Conservation (phyloP, 1,140 invertebrate species). For the Lepeophtheirus salmonis region DNA sequence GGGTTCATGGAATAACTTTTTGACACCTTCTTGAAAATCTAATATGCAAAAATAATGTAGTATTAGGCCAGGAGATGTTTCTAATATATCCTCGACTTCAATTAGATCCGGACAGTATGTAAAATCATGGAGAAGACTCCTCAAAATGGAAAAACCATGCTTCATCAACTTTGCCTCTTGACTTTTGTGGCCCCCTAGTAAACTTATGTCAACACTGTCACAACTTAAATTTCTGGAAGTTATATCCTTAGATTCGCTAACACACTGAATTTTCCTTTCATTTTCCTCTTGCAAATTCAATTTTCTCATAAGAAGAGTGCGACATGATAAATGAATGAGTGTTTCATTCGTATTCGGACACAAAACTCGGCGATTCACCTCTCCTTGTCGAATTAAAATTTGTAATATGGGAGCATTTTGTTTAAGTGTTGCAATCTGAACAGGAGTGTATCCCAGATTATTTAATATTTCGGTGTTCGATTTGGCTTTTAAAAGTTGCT, state of each 20-base stretch:
- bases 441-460: conserved; percentile 3
- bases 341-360: conserved; percentile 1
- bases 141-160: neutral
- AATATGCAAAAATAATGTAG: conserved; percentile 5
- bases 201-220: neutral
- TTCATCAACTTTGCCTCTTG: neutral
- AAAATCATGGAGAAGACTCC: neutral
- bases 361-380: neutral
- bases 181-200: neutral
- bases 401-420: neutral
- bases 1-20: neutral
- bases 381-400: neutral
- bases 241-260: neutral
- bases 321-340: conserved; percentile 6
- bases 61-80: conserved; percentile 6
- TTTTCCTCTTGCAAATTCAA: neutral
- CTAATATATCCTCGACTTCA: conserved; percentile 1
- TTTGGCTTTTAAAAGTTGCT: neutral
- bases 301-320: neutral
- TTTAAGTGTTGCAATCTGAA: conserved; percentile 8
- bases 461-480: neutral
- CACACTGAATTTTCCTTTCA: neutral
- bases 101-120: conserved; percentile 1
- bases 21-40: neutral
- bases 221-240: neutral